Conservation (phyloP, 2,113 vertebrate species). For the Mystacornis crossleyi region DNA sequence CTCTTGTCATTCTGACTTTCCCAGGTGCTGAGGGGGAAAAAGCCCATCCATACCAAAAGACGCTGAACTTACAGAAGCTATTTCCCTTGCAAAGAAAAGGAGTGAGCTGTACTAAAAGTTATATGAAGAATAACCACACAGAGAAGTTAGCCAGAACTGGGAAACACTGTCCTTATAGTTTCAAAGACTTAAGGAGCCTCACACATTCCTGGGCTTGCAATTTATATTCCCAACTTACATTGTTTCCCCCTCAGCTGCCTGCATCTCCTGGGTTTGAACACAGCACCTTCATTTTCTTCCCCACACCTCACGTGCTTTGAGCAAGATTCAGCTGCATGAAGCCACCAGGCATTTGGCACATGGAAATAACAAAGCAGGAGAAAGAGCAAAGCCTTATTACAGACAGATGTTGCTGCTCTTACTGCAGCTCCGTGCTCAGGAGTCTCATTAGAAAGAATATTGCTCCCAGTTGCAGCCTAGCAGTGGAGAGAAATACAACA, state of each 20-base stretch:
- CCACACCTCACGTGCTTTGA: neutral
- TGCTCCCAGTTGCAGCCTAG: neutral
- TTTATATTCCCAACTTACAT: neutral
- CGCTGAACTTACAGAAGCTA: neutral
- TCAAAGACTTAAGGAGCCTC: neutral
- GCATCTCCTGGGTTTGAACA: neutral
- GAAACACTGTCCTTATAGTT: neutral
- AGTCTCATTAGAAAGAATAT: neutral
- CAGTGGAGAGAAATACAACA: neutral
- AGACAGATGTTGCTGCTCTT: neutral
- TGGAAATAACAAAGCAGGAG: neutral
- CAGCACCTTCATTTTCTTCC: neutral
- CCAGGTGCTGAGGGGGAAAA: neutral
- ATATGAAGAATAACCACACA: neutral
- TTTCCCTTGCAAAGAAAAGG: neutral
- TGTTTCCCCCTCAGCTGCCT: neutral
- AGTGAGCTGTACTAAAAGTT: neutral
- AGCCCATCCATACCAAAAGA: neutral
- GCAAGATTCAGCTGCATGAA: neutral
- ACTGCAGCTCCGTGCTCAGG: neutral
- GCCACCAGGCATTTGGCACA: neutral
- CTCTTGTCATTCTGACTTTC: neutral
- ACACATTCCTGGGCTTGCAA: neutral
- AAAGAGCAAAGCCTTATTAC: neutral
- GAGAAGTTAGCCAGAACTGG: neutral